Base-by-base conservation (phyloP, 2,888 invertebrate genomes). In the Dendrolimus pini region DNA sequence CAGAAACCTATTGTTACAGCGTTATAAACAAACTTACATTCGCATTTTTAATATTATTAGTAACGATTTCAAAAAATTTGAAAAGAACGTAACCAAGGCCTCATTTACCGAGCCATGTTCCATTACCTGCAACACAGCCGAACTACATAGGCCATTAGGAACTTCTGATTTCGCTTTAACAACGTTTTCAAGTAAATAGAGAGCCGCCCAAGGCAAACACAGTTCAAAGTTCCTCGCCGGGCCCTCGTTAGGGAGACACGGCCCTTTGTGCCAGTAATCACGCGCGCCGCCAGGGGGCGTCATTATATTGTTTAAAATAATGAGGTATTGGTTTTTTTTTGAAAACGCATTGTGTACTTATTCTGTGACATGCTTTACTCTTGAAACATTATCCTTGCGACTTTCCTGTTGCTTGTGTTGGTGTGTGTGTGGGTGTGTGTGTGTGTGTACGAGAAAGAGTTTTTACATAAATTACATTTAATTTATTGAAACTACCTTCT, bases 301-400 rank as follows among this genome's bases (percentile, higher is more conserved):
- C 84, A 82, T 86, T 85, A 86, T 82, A 86, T 85, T 88, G 88
- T 89, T 88, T 88, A 89, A 88, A 89, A 85, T 88, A 86, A 88
- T 85, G 85, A 87, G 85, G 80, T 79, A 73, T 47, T 47, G 9
- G 12, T 47, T 47, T 12, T 12, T 12, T 3, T 47, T 47, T 30
- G 10, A 12, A 47, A 47, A 47, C 47, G 47, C 47, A 47, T 47
- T 47, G 47, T 9, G 10, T 30, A 30, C 3, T 47, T 47, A 10
- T 47, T 10, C 47, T 8, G 47, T 9, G 47, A 47, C 47, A 47
- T 47, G 10, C 10, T 47, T 47, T 18, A 18, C 30, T 30, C 0
- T 30, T 30, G 30, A 30, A 30, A 30, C 30, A 30, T 6, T 30
- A 30, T 30, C 6, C 30, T 30, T 30, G 6, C 30, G 6, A 30